Evolutionary conservation across 2,113 vertebrate genomes (phyloP).

Genomic region (Pollimyrus isidori): DNA sequence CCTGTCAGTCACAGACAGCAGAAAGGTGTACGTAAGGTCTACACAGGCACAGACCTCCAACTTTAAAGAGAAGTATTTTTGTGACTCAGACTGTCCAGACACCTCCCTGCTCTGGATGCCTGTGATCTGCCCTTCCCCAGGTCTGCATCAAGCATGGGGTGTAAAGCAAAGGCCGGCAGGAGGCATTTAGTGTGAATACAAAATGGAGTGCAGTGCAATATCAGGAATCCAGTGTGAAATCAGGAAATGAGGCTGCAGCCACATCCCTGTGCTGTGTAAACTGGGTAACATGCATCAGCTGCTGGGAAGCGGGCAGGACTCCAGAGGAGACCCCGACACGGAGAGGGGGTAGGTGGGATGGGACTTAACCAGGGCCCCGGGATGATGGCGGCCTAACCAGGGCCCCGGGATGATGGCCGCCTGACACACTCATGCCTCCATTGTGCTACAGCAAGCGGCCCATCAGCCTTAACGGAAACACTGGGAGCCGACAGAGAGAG

Average conservation of each 20-base stretch:
- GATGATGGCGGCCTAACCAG: not conserved
- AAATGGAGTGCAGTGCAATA: conserved; percentile 29
- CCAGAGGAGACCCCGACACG: not conserved
- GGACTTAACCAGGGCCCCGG: not conserved
- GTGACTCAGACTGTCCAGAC: not conserved
- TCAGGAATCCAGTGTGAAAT: conserved; percentile 23
- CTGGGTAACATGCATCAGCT: not conserved
- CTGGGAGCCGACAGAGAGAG: no score
- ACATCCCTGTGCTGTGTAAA: not conserved
- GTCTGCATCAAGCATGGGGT: not conserved
- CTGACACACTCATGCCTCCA: not conserved
- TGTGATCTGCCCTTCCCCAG: not conserved
- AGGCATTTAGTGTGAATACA: conserved; percentile 38
- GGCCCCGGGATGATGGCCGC: no score
- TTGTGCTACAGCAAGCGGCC: not conserved
- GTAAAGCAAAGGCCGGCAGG: not conserved
- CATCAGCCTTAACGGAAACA: not conserved
- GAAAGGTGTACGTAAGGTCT: not conserved
- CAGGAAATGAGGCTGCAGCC: not conserved
- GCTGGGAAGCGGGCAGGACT: no score
- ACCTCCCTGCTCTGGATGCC: not conserved
- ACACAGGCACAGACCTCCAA: not conserved
- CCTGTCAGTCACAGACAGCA: not conserved
- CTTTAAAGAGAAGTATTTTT: not conserved
- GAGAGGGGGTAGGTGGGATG: not conserved